phyloP scores from a whole-genome alignment of 2,797 vertebrate species.

The Melanotaenia nigrans region DNA sequence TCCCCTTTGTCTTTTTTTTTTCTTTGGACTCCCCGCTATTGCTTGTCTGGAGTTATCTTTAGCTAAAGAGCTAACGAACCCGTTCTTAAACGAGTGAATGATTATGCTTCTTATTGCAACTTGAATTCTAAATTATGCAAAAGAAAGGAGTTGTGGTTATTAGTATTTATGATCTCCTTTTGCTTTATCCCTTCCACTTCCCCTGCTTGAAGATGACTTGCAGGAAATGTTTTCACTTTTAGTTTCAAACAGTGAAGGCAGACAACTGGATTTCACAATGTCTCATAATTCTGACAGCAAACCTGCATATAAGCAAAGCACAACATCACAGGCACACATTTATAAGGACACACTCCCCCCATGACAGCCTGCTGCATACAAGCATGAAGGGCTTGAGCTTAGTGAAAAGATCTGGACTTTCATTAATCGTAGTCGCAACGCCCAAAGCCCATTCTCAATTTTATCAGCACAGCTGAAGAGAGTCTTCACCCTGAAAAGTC shows the following conservation, averaged over 20 bases:
- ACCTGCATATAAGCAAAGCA: conserved; percentile 34
- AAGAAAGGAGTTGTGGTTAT: conserved; percentile 12
- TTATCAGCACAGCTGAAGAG: conserved; percentile 61
- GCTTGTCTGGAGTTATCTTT: conserved; percentile 46
- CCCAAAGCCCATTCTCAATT: conserved; percentile 44
- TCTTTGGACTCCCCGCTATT: conserved; percentile 12
- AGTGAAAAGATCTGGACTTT: conserved; percentile 31
- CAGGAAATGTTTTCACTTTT: conserved; percentile 18
- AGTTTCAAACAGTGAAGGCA: conserved; percentile 32
- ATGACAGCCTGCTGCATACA: conserved; percentile 25
- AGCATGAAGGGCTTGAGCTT: conserved; percentile 30
- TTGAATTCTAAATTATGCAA: conserved; percentile 56
- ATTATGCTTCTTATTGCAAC: conserved; percentile 53
- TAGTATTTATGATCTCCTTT: conserved; percentile 54
- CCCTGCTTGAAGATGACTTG: conserved; percentile 24
- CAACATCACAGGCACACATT: conserved; percentile 24
- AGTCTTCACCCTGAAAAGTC: conserved; percentile 37
- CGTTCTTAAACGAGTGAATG: conserved; percentile 58
- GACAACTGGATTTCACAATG: conserved; percentile 4
- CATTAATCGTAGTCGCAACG: conserved; percentile 40
- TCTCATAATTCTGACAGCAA: conserved; percentile 17
- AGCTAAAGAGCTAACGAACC: conserved; percentile 42
- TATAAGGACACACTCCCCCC: conserved; percentile 11
- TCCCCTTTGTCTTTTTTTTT: conserved; percentile 1
- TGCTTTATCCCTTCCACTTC: conserved; percentile 17